Conservation (phyloP, 92 coral and sea anemone species). For the Actinostola sp. region DNA sequence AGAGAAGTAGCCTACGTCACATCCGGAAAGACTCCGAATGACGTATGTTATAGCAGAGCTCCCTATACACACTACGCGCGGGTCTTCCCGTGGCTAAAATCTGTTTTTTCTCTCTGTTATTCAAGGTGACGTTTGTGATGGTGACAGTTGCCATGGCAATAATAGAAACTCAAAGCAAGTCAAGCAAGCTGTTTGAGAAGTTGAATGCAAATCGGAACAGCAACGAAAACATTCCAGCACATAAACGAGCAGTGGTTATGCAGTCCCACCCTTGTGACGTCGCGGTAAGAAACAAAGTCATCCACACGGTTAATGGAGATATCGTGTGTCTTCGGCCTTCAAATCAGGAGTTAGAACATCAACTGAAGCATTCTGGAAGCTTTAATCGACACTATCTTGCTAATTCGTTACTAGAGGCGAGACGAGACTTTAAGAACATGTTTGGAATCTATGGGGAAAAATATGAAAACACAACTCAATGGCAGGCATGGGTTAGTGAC, state of each 20-base stretch:
- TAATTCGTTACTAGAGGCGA: constrained; percentile 24
- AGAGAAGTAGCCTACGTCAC: too few relatives aligned
- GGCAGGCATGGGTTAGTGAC: constrained; percentile 13
- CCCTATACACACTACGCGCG: too few relatives aligned
- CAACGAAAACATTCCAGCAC: not conserved
- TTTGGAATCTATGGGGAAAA: constrained; percentile 14
- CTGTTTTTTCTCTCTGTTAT: too few relatives aligned
- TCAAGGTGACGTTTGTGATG: not conserved
- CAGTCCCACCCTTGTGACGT: not conserved
- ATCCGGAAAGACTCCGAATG: too few relatives aligned
- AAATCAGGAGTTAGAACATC: constrained; percentile 11
- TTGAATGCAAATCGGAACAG: too few relatives aligned
- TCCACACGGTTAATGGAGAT: not conserved
- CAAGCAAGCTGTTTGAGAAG: not conserved
- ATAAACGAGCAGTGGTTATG: not conserved
- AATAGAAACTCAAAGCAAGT: not conserved
- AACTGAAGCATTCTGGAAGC: constrained; percentile 34
- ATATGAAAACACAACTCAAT: constrained; percentile 2
- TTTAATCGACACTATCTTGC: constrained; percentile 39
- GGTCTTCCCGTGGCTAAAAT: too few relatives aligned
- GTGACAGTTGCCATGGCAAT: not conserved
- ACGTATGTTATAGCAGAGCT: too few relatives aligned
- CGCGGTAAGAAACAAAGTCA: not conserved
- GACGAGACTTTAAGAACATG: constrained; percentile 24
- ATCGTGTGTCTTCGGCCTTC: constrained; percentile 21